phyloP scores from a whole-genome alignment of 1,140 invertebrate species.

The Bradysia coprophila region DNA sequence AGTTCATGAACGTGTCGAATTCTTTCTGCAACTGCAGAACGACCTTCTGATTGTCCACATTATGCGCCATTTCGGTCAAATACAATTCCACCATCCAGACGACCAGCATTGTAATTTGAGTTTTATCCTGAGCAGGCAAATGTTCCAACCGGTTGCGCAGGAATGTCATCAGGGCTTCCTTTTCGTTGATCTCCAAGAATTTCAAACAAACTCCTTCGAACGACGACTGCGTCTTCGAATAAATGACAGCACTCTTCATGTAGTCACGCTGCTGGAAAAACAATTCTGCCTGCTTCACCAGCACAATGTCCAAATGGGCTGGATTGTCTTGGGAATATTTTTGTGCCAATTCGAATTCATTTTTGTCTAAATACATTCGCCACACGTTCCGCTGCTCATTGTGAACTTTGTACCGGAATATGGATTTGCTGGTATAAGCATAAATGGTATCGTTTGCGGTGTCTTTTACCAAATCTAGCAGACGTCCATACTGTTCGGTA shows the following conservation, averaged over 20 bases:
- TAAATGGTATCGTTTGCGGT: constrained; percentile 64
- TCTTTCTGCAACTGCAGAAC: constrained; percentile 56
- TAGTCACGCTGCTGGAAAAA: constrained; percentile 66
- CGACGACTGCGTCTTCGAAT: constrained; percentile 74
- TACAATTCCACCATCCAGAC: constrained; percentile 88
- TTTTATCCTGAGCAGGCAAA: constrained; percentile 41
- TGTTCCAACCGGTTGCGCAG: constrained; percentile 45
- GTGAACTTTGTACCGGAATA: constrained; percentile 73
- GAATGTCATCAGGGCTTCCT: constrained; percentile 73
- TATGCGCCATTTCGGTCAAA: constrained; percentile 62
- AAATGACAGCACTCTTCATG: constrained; percentile 68
- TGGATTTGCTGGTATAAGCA: constrained; percentile 61
- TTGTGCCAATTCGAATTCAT: constrained; percentile 75
- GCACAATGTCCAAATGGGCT: constrained; percentile 61
- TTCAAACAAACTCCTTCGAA: constrained; percentile 91
- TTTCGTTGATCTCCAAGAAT: constrained; percentile 67
- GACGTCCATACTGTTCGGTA: constrained; percentile 57
- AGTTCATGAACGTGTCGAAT: constrained; percentile 52
- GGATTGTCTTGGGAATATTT: constrained; percentile 59
- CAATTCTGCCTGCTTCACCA: constrained; percentile 77
- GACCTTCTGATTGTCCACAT: constrained; percentile 34
- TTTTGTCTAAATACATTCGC: constrained; percentile 74
- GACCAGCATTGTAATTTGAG: constrained; percentile 78
- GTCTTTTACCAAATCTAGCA: constrained; percentile 71
- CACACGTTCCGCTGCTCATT: constrained; percentile 78